phyloP scores from a whole-genome alignment of 2,888 invertebrate genomes.

The Autographa pulchrina region DNA sequence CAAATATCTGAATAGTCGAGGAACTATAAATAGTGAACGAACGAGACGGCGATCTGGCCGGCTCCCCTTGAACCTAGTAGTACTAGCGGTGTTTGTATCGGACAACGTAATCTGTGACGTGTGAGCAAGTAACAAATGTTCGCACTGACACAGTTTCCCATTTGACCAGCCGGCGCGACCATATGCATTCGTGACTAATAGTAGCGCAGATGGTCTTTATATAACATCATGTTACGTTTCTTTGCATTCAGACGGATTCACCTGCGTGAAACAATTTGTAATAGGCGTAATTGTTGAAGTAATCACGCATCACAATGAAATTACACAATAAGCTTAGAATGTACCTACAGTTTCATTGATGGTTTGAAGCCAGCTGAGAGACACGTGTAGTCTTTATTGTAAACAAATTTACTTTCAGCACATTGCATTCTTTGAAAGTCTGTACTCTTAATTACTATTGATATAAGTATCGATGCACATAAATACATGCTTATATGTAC shows the following conservation, averaged over 20 bases:
- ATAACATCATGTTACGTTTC: conserved; percentile 64
- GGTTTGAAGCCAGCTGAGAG: conserved; percentile 9
- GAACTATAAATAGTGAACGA: conserved; percentile 87
- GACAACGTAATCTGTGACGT: conserved; percentile 84
- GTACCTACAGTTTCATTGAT: conserved; percentile 22
- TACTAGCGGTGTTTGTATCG: conserved; percentile 73
- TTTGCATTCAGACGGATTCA: conserved; percentile 62
- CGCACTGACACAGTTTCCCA: conserved; percentile 87
- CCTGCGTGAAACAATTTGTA: conserved; percentile 57
- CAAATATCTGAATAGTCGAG: conserved; percentile 85
- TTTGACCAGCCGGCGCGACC: conserved; percentile 84
- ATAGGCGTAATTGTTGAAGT: conserved; percentile 37
- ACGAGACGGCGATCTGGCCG: conserved; percentile 85
- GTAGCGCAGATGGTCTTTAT: conserved; percentile 76
- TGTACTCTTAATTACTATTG: conserved; percentile 29
- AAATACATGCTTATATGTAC: conserved; percentile 10
- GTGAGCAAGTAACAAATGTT: conserved; percentile 81
- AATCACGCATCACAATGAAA: conserved; percentile 33
- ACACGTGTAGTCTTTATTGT: conserved; percentile 12
- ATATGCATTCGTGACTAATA: conserved; percentile 80
- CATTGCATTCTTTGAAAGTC: conserved; percentile 29
- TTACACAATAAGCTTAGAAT: conserved; percentile 26
- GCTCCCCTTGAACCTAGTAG: conserved; percentile 88
- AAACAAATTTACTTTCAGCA: conserved; percentile 31
- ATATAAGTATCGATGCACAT: conserved; percentile 12